These are phyloP conservation scores for Chrysemys picta DNA, from an alignment of 2,113 vertebrate genomes.

Conservation along the genomic window DNA sequence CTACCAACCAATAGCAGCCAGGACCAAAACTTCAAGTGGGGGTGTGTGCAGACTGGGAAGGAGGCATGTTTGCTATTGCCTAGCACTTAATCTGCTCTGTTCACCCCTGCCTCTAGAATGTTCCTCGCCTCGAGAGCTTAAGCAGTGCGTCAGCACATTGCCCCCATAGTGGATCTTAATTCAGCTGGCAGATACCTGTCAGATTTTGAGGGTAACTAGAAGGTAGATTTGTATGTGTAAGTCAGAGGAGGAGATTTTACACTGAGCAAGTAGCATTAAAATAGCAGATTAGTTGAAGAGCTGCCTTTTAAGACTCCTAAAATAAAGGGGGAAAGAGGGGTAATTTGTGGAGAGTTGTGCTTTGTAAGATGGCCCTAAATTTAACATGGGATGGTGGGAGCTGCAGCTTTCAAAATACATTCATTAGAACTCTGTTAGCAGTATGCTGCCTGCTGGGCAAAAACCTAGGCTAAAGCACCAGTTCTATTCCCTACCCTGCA, in stretches of 20 bases:
- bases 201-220: not conserved
- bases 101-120: not conserved
- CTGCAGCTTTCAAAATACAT: not conserved
- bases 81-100: not conserved
- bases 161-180: not conserved
- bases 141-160: not conserved
- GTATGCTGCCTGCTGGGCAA: not conserved
- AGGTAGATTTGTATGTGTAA: not conserved
- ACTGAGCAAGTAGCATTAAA: not conserved
- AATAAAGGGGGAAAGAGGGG: not conserved
- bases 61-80: not conserved
- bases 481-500: not conserved
- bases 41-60: rapidly evolving
- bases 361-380: not conserved
- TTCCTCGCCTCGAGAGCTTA: not conserved
- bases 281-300: not conserved
- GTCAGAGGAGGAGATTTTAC: not conserved
- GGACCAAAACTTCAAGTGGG: not conserved
- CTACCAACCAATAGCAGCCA: not conserved
- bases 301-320: not conserved
- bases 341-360: not conserved
- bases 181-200: not conserved
- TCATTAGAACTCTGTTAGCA: not conserved
- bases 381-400: not conserved
- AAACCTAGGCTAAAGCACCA: not conserved